Conservation (phyloP, 2,888 invertebrate genomes). For the Laspeyria flexula region DNA sequence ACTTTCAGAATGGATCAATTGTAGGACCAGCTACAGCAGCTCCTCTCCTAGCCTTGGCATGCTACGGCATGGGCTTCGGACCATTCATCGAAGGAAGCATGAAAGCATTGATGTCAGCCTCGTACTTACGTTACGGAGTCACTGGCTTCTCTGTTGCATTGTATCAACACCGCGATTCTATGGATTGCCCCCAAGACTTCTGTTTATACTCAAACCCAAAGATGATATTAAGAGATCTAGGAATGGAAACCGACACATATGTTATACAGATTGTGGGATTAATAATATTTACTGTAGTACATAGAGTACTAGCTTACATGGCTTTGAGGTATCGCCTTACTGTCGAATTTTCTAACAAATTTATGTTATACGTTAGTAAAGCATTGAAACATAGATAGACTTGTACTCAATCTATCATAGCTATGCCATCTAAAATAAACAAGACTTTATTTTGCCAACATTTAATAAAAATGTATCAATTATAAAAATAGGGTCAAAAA, state of each 20-base stretch:
- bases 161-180: constrained; percentile 84
- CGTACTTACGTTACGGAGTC: constrained; percentile 89
- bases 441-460: no score
- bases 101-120: constrained; percentile 84
- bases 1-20: constrained; percentile 87
- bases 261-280: constrained; percentile 85
- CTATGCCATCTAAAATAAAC: not conserved
- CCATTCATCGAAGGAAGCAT: constrained; percentile 81
- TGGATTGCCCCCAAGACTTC: constrained; percentile 87
- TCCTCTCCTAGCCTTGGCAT: constrained; percentile 84
- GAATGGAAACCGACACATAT: constrained; percentile 83
- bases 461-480: no score
- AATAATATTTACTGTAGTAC: constrained; percentile 83
- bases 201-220: constrained; percentile 86
- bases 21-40: constrained; percentile 85
- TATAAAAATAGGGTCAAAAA: no score
- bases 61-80: constrained; percentile 88
- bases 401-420: not conserved
- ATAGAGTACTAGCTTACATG: constrained; percentile 83
- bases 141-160: constrained; percentile 87
- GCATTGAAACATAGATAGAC: constrained; percentile 80
- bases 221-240: constrained; percentile 88
- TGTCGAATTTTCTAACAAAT: constrained; percentile 83
- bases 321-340: constrained; percentile 86
- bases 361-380: constrained; percentile 84